Evolutionary conservation across 1,140 invertebrate genomes (phyloP), one percentile per base, ranked within the genome.

Genomic region (Apocrypta bakeri): DNA sequence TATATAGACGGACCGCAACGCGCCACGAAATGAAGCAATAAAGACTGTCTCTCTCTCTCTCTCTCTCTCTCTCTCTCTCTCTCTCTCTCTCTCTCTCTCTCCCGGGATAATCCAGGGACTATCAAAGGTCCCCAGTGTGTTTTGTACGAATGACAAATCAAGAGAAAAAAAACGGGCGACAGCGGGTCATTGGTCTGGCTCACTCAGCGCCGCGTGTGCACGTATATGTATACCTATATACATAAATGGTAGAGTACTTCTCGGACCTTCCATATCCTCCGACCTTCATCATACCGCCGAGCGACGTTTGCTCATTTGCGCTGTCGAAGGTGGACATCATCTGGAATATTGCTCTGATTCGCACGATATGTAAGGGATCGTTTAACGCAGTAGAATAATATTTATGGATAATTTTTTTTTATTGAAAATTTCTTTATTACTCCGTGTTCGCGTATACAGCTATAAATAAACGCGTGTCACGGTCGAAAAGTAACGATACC

Each of bases 111-210:
- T 56, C 48, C 48, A 21, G 48, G 48, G 48, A 56, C 48, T 56
- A 56, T 56, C 48, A 56, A 56, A 56, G 48, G 48, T 56, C 48
- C 48, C 48, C 48, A 56, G 48, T 56, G 64, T 66, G 64, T 11
- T 25, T 29, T 25, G 24, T 17, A 29, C 64, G 64, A 25, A 29
- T 29, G 64, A 63, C 80, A 81, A 71, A 69, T 72, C 71, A 82
- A 80, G 84, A 84, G 84, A 87, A 75, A 82, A 75, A 25, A 29
- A 66, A 21, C 24, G 29, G 25, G 14, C 48, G 48, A 56, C 48
- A 56, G 48, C 48, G 17, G 48, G 48, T 66, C 64, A 66, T 66
- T 66, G 64, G 64, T 66, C 64, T 25, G 64, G 14, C 33, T 37
- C 14, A 17, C 42, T 48, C 14, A 48, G 2, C 42, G 14, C 42